These are phyloP conservation scores for Cettia cetti DNA, from an alignment of 2,113 vertebrate species.

Conservation along the genomic window DNA sequence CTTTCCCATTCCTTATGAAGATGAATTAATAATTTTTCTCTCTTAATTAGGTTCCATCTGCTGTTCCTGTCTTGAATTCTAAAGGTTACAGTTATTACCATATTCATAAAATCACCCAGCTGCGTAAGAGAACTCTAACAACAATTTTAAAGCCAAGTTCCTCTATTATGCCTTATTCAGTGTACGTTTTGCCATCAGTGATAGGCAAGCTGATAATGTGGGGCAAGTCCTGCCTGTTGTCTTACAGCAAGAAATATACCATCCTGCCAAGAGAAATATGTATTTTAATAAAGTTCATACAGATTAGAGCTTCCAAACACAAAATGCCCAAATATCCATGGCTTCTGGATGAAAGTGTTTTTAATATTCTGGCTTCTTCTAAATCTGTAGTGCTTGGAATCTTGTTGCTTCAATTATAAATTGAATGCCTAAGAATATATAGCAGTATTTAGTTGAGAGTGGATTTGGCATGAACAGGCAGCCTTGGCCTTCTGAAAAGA, in stretches of 20 bases:
- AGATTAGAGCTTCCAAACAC: neutral
- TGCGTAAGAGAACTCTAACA: constrained; percentile 65
- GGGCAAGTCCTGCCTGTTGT: neutral
- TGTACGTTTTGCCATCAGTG: constrained; percentile 13
- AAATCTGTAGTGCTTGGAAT: neutral
- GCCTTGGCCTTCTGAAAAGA: constrained; percentile 21
- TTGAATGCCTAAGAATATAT: neutral
- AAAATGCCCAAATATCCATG: neutral
- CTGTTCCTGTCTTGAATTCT: constrained; percentile 66
- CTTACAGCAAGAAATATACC: constrained; percentile 5
- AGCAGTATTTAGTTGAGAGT: neutral
- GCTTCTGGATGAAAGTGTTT: neutral
- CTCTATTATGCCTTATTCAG: constrained; percentile 43
- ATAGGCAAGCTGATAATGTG: neutral
- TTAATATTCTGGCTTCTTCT: neutral
- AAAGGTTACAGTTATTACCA: constrained; percentile 76
- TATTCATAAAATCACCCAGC: constrained; percentile 70
- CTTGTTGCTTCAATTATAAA: neutral
- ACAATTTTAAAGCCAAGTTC: constrained; percentile 52
- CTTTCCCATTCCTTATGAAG: constrained; percentile 60
- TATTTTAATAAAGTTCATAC: neutral
- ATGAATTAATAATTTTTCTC: constrained; percentile 74
- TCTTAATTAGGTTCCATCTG: constrained; percentile 76
- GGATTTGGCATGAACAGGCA: neutral
- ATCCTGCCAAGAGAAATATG: neutral